A percentile compares a stretch with the other conserved stretches of the same genome.
Evolutionary conservation across 2,797 vertebrate genomes (phyloP).

Genomic region (Aplochiton taeniatus): DNA sequence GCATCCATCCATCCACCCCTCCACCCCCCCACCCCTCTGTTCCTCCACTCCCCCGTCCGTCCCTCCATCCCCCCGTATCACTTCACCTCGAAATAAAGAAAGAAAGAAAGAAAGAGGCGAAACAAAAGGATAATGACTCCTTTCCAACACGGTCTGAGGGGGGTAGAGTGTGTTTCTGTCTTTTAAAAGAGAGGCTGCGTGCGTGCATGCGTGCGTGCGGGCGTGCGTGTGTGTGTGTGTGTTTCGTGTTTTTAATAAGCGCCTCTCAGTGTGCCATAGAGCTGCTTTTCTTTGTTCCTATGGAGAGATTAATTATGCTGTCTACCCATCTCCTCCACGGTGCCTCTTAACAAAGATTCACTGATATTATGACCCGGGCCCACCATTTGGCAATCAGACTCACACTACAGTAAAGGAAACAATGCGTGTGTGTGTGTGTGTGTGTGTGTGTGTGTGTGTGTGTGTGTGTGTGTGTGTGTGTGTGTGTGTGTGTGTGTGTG

Average conservation of each 20-base stretch:
- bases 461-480: too few relatives aligned
- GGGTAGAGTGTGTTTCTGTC: slow-evolving; percentile 21
- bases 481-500: too few relatives aligned
- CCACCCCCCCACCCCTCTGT: slow-evolving; percentile 16
- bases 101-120: slow-evolving; percentile 67
- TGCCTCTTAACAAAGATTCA: slow-evolving; percentile 99
- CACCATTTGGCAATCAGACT: slow-evolving; percentile 98
- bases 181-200: slow-evolving; percentile 77
- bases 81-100: slow-evolving; percentile 71
- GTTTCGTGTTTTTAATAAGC: slow-evolving; percentile 99
- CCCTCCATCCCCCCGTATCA: slow-evolving; percentile 70
- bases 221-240: slow-evolving; percentile 61
- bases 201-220: neutral
- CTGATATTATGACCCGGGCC: slow-evolving; percentile 96
- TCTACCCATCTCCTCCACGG: slow-evolving; percentile 92
- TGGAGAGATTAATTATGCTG: slow-evolving; percentile 99
- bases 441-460: too few relatives aligned
- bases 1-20: slow-evolving; percentile 43
- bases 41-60: slow-evolving; percentile 57
- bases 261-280: slow-evolving; percentile 97
- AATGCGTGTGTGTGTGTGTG: too few relatives aligned
- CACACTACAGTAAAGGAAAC: slow-evolving; percentile 47
- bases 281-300: slow-evolving; percentile 99
- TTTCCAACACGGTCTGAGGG: slow-evolving; percentile 80
- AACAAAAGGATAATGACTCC: slow-evolving; percentile 83